Conservation (phyloP, 2,797 vertebrate species). For the Tapirus indicus region DNA sequence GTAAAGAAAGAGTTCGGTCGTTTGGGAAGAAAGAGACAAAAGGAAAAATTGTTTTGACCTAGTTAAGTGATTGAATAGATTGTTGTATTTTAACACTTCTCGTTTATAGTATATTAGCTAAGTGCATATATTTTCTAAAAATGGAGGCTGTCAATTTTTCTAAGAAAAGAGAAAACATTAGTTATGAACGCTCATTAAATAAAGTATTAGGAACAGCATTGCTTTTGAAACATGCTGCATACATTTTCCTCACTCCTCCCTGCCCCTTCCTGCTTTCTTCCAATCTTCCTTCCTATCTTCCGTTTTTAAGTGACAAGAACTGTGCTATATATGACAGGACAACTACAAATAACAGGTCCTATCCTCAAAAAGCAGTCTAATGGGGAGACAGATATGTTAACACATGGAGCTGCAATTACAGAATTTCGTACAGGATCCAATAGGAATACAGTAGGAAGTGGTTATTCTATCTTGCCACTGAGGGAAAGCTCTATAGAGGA, state of each 20-base stretch:
- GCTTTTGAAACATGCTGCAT: not conserved
- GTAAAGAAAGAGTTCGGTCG: not conserved
- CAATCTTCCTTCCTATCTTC: not conserved
- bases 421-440: not conserved
- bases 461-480: not conserved
- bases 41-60: slow-evolving; percentile 1
- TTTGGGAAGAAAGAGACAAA: not conserved
- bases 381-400: not conserved
- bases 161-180: not conserved
- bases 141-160: not conserved
- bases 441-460: not conserved
- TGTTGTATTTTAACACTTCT: slow-evolving; percentile 19
- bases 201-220: not conserved
- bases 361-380: not conserved
- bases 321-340: not conserved
- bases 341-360: not conserved
- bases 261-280: not conserved
- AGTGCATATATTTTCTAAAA: not conserved
- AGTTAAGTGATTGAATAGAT: slow-evolving; percentile 5
- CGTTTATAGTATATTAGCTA: not conserved
- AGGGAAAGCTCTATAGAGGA: not conserved
- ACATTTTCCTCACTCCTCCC: not conserved
- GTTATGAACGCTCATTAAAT: not conserved
- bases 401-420: not conserved
- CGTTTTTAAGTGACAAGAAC: not conserved